phyloP scores from a whole-genome alignment of 2,797 vertebrate genomes.

The Sebastes minor region DNA sequence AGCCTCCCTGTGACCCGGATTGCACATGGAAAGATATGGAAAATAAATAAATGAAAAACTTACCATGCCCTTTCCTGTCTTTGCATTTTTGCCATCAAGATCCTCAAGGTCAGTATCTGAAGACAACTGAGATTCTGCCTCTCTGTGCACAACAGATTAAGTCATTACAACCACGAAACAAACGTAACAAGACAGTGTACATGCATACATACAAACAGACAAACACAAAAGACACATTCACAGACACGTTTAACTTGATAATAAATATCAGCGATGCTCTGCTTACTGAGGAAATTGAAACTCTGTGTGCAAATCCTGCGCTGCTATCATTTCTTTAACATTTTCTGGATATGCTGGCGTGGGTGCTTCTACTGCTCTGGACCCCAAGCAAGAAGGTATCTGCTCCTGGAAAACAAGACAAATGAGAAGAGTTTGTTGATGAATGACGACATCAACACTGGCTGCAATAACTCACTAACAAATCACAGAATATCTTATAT shows the following conservation, averaged over 20 bases:
- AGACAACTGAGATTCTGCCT: conserved; percentile 93
- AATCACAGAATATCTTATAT: not conserved
- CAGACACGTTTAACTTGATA: not conserved
- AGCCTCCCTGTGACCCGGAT: not conserved
- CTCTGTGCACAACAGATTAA: conserved; percentile 80
- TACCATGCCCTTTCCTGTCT: conserved; percentile 90
- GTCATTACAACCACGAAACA: not conserved
- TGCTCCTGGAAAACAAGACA: conserved; percentile 30
- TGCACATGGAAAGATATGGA: not conserved
- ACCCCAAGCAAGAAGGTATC: conserved; percentile 14
- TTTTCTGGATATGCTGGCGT: conserved; percentile 70
- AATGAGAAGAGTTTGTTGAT: not conserved
- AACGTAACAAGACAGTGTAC: not conserved
- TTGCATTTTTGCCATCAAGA: conserved; percentile 90
- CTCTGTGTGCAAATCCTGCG: conserved; percentile 80
- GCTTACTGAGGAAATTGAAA: conserved; percentile 81
- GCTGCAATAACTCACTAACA: not conserved
- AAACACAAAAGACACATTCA: not conserved
- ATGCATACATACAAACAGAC: not conserved
- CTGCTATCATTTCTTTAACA: conserved; percentile 85
- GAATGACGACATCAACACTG: not conserved
- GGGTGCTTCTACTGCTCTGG: conserved; percentile 47
- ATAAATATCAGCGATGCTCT: not conserved
- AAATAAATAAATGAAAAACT: not conserved
- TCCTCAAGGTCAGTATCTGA: conserved; percentile 96